phyloP scores from a whole-genome alignment of 1,140 invertebrate species.

The Leptopilina boulardi region DNA sequence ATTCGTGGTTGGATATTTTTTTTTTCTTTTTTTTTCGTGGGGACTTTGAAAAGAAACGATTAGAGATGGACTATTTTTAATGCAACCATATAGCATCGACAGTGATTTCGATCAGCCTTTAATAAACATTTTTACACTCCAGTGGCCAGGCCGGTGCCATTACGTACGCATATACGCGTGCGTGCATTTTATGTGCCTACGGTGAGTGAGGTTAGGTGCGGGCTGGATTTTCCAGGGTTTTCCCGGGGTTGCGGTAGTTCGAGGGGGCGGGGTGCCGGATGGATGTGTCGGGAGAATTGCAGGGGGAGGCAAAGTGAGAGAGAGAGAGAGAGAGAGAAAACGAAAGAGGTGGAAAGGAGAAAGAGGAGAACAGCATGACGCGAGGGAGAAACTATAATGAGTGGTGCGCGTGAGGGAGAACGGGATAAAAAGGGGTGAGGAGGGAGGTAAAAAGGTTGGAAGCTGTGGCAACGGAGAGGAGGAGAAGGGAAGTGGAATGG shows the following conservation, averaged over 20 bases:
- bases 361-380: slow-evolving; percentile 39
- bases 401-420: slow-evolving; percentile 67
- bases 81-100: slow-evolving; percentile 38
- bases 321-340: slow-evolving; percentile 39
- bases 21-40: not conserved
- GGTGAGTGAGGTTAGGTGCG: slow-evolving; percentile 65
- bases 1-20: too few relatives aligned
- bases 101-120: slow-evolving; percentile 60
- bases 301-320: slow-evolving; percentile 38
- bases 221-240: slow-evolving; percentile 75
- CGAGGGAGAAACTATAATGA: slow-evolving; percentile 69
- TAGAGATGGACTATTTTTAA: slow-evolving; percentile 58
- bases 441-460: slow-evolving; percentile 70
- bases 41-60: slow-evolving; percentile 36
- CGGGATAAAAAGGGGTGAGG: slow-evolving; percentile 60
- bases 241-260: slow-evolving; percentile 71
- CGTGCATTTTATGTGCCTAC: slow-evolving; percentile 60
- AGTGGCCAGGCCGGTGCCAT: slow-evolving; percentile 59
- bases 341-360: slow-evolving; percentile 36
- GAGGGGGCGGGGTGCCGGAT: slow-evolving; percentile 58
- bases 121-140: slow-evolving; percentile 69
- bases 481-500: slow-evolving; percentile 37
- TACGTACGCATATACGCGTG: slow-evolving; percentile 64
- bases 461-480: slow-evolving; percentile 60
- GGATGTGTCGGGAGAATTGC: slow-evolving; percentile 51